Percentiles rank a stretch among this genome's conserved stretches.
These are phyloP conservation scores for Hyla sarda DNA, from an alignment of 2,113 vertebrate species.

Conservation along the genomic window DNA sequence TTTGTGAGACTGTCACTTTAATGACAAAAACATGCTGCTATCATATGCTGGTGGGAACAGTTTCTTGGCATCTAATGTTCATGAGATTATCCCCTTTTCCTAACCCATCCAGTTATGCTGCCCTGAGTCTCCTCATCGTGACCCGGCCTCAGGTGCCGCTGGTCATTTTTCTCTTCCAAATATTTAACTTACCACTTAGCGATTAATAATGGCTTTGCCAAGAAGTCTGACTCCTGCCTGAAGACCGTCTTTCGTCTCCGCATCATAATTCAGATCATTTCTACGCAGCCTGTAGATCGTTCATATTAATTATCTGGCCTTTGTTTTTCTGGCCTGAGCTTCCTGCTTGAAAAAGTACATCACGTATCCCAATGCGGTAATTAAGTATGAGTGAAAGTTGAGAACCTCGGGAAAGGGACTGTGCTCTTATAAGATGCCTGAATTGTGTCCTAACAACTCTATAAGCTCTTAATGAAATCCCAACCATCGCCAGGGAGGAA, in stretches of 20 bases:
- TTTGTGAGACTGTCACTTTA: neutral
- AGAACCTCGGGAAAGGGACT: neutral
- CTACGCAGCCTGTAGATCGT: slow-evolving; percentile 25
- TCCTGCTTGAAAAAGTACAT: slow-evolving; percentile 26
- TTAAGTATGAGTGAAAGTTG: slow-evolving; percentile 25
- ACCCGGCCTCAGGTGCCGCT: neutral
- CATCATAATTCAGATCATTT: slow-evolving; percentile 38
- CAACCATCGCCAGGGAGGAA: neutral
- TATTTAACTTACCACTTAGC: slow-evolving; percentile 25
- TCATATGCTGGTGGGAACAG: neutral
- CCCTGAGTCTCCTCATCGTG: neutral
- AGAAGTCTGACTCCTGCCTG: slow-evolving; percentile 30
- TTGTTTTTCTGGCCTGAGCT: slow-evolving; percentile 38
- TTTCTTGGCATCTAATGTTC: neutral
- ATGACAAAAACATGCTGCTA: neutral
- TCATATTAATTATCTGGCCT: slow-evolving; percentile 44
- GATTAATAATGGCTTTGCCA: slow-evolving; percentile 30
- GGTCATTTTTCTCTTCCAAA: neutral
- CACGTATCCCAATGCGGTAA: slow-evolving; percentile 7
- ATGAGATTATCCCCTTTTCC: neutral
- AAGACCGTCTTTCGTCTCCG: slow-evolving; percentile 19
- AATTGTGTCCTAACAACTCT: slow-evolving; percentile 3
- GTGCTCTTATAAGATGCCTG: neutral
- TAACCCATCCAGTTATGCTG: neutral
- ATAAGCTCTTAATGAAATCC: slow-evolving; percentile 2